Base-by-base conservation (phyloP, 2,888 invertebrate genomes). In the Xestia xanthographa region DNA sequence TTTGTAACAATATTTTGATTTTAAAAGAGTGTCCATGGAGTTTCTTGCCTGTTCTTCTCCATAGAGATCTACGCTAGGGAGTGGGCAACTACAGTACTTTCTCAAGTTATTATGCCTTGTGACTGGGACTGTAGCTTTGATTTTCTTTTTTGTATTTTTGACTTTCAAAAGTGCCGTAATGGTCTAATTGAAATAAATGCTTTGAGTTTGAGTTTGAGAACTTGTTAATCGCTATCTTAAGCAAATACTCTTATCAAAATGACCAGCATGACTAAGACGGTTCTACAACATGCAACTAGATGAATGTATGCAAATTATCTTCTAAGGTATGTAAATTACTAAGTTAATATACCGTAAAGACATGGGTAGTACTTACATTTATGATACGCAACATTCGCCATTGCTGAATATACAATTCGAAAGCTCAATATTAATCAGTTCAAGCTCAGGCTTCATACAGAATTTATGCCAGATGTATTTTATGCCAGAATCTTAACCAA, bases 201-300 rank as follows among this genome's bases (percentile, higher is more conserved):
- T n/a, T n/a, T n/a, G n/a, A n/a, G n/a, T n/a, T n/a, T n/a, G n/a
- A n/a, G n/a, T n/a, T n/a, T n/a, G n/a, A n/a, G n/a, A n/a, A n/a
- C 29, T 56, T 48, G 34, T 70, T 43, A 14, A 70, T 58, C 50
- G 17, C 48, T 34, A n/a, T 58, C 12, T 65, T 34, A 77, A 48
- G 77, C 29, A 29, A 45, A 41, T 53, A 53, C 20, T 41, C 72
- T 72, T 72, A 72, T 72, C 63, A 67, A 50, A 79, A 63, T 53
- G 14, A 29, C 38, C 58, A 78, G 78, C 53, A 53, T 38, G 17
- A 34, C 20, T 20, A 38, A 26, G n/a, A 45, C 45, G 48, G n/a
- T 48, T 72, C 22, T 56, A 56, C 17, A 34, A 43, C 29, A 43
- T 50, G 72, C 63, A 67, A 63, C 38, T 67, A 62, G 38, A 72